A percentile compares a stretch with the other conserved stretches of the same genome.
These are phyloP conservation scores for Druon quercuslanigerum DNA, from an alignment of 1,140 invertebrate genomes.

Conservation along the genomic window DNA sequence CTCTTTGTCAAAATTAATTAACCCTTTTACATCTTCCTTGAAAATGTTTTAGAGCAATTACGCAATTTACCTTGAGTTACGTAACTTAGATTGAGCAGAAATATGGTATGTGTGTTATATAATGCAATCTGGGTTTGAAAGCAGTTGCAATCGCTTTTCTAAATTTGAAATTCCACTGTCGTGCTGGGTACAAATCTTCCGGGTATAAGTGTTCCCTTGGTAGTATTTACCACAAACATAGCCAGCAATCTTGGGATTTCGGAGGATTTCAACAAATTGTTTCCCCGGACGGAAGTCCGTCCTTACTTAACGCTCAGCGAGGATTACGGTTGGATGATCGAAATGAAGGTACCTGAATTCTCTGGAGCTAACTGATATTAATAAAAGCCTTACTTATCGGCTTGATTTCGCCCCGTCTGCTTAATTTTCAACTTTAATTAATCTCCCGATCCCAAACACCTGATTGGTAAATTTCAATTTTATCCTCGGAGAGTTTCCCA, in stretches of 20 bases:
- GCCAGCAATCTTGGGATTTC: conserved; percentile 63
- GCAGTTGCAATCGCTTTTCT: conserved; percentile 35
- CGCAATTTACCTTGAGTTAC: not conserved
- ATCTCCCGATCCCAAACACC: conserved; percentile 34
- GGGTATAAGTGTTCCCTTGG: conserved; percentile 59
- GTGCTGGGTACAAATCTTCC: conserved; percentile 59
- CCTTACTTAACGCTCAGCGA: conserved; percentile 56
- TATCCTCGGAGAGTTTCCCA: too few species aligned
- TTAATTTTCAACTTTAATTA: conserved; percentile 44
- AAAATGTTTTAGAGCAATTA: conserved; percentile 3
- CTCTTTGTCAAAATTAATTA: conserved; percentile 18
- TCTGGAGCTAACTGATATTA: conserved; percentile 39
- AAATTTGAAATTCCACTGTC: conserved; percentile 43
- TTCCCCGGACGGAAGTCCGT: conserved; percentile 45
- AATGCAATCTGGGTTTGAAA: conserved; percentile 15
- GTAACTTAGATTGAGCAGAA: not conserved
- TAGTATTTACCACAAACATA: conserved; percentile 62
- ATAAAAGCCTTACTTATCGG: conserved; percentile 34
- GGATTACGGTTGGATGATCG: conserved; percentile 54
- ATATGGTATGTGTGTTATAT: not conserved
- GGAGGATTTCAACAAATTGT: conserved; percentile 68
- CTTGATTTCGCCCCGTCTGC: conserved; percentile 39
- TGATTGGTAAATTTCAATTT: not conserved
- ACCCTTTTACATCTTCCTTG: not conserved
- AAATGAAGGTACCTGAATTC: conserved; percentile 39